Conservation (phyloP, 2,113 vertebrate genomes). For the Vidua macroura region DNA sequence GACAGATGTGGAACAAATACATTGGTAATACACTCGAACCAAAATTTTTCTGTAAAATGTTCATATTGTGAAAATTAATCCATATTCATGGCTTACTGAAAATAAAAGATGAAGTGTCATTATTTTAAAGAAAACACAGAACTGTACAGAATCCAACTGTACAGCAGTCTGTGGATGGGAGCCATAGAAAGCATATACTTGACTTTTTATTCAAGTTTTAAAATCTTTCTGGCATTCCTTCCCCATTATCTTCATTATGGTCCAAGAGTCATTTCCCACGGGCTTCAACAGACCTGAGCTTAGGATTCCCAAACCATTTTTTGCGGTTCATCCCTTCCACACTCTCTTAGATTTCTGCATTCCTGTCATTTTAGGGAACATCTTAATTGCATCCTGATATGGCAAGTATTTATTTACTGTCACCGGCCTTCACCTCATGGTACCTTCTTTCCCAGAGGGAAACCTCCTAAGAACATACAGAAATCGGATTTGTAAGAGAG, state of each 20-base stretch:
- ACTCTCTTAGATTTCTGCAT: not conserved
- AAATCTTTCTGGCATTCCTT: not conserved
- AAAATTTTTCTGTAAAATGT: not conserved
- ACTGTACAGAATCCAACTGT: not conserved
- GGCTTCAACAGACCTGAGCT: not conserved
- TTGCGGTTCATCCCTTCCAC: not conserved
- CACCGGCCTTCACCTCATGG: not conserved
- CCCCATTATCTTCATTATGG: not conserved
- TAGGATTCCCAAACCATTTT: not conserved
- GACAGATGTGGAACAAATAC: not conserved
- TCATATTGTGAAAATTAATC: not conserved
- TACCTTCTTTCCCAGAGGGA: not conserved
- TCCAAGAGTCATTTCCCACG: not conserved
- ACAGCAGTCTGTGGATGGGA: not conserved
- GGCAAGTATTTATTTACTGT: not conserved
- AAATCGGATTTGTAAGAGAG: not conserved
- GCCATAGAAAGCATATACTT: not conserved
- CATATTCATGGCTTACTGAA: not conserved
- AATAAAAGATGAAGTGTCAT: not conserved
- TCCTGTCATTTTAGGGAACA: not conserved
- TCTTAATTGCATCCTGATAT: not conserved
- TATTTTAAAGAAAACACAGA: not conserved
- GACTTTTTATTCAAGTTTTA: not conserved
- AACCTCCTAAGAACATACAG: not conserved
- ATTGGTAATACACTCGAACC: not conserved